A percentile compares a stretch with the other conserved stretches of the same genome.
phyloP scores from a whole-genome alignment of 2,888 invertebrate species.

The Acrobasis suavella region DNA sequence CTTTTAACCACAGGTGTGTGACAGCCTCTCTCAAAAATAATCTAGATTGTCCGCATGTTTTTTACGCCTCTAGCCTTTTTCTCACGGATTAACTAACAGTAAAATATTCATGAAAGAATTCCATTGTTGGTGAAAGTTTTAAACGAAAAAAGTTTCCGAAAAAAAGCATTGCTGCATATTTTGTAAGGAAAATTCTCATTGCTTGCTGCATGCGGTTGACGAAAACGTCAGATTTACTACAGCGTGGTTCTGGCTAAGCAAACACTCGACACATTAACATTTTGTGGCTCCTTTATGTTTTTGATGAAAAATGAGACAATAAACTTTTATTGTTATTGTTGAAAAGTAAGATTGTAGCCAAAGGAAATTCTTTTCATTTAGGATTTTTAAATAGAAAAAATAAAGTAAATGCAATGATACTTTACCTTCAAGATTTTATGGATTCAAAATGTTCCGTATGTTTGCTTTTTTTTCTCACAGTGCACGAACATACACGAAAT shows the following conservation, averaged over 20 bases:
- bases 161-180: not conserved
- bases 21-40: slow-evolving; percentile 3
- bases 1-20: slow-evolving; percentile 14
- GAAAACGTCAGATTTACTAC: not conserved
- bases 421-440: too few species aligned
- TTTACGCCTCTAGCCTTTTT: not conserved
- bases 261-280: not conserved
- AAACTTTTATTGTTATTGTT: slow-evolving; percentile 3
- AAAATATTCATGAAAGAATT: slow-evolving; percentile 17
- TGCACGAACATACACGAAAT: too few species aligned
- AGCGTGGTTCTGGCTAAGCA: not conserved
- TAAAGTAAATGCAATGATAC: too few species aligned
- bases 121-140: not conserved
- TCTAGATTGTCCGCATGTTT: not conserved
- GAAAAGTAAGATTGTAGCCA: not conserved
- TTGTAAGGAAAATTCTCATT: not conserved
- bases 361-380: not conserved
- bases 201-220: not conserved
- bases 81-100: not conserved
- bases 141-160: not conserved
- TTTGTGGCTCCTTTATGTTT: not conserved
- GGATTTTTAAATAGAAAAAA: not conserved
- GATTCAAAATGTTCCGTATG: too few species aligned
- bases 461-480: too few species aligned
- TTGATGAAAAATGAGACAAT: not conserved